Conservation (phyloP, 2,888 invertebrate genomes). For the Teleogryllus oceanicus region DNA sequence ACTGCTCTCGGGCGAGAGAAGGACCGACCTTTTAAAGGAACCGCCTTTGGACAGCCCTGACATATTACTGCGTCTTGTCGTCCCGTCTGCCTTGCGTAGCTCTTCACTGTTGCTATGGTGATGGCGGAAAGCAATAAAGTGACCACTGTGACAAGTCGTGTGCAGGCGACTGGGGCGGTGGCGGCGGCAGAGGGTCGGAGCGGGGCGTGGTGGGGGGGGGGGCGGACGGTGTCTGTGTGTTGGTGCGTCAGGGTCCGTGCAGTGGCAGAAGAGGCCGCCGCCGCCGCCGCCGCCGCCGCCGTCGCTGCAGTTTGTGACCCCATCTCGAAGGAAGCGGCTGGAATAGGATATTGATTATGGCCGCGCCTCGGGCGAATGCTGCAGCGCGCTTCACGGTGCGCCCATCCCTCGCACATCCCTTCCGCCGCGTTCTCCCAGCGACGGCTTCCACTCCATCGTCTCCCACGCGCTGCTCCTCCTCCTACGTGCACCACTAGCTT, state of each 20-base stretch:
- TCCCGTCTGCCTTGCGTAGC: conserved; percentile 21
- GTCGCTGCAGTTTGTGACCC: not conserved
- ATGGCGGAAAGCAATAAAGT: conserved; percentile 37
- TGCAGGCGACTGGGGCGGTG: not conserved
- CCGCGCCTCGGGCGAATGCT: conserved; percentile 21
- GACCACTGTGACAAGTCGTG: conserved; percentile 37
- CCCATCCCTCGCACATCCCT: not conserved
- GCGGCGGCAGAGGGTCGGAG: not conserved
- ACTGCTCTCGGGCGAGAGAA: no score
- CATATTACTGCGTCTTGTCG: conserved; percentile 12
- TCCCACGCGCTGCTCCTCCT: not conserved
- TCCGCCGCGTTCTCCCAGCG: not conserved
- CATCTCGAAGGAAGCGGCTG: not conserved
- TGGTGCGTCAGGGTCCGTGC: not conserved
- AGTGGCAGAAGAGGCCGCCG: not conserved
- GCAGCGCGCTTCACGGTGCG: not conserved
- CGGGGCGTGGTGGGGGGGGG: not conserved
- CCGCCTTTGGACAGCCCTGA: not conserved
- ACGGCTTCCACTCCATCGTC: not conserved
- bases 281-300: not conserved
- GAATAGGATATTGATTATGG: conserved; percentile 32
- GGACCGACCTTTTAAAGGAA: not conserved
- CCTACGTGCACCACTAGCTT: not conserved
- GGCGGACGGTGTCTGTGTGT: not conserved
- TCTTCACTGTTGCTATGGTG: conserved; percentile 34